Evolutionary conservation across 2,797 vertebrate genomes (phyloP).

Genomic region (Eulemur rubriventer): DNA sequence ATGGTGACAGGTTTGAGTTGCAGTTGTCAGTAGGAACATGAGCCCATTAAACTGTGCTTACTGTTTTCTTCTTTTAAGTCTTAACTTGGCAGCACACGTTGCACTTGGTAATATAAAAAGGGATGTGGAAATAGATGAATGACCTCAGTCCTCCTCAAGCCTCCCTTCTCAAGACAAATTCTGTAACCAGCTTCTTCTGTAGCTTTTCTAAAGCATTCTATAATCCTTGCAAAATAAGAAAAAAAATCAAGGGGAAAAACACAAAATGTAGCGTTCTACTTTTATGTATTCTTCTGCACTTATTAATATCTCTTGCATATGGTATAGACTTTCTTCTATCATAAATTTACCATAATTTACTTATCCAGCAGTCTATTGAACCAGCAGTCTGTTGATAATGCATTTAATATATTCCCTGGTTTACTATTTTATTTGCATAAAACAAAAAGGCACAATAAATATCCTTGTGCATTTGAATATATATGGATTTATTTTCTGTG

Average conservation of each 20-base stretch:
- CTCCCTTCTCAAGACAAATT: not conserved
- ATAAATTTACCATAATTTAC: not conserved
- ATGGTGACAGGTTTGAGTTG: not conserved
- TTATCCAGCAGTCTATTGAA: not conserved
- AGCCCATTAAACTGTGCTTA: not conserved
- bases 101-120: not conserved
- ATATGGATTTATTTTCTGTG: not conserved
- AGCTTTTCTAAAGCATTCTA: not conserved
- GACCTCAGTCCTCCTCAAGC: not conserved
- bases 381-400: not conserved
- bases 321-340: not conserved
- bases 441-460: not conserved
- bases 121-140: not conserved
- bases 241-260: not conserved
- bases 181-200: not conserved
- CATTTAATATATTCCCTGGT: not conserved
- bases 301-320: not conserved
- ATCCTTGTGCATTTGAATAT: not conserved
- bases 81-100: not conserved
- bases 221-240: not conserved
- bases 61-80: not conserved
- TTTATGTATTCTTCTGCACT: not conserved
- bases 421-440: slow-evolving; percentile 12
- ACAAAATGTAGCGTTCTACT: not conserved
- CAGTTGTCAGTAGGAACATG: not conserved